Conservation (phyloP, 2,888 invertebrate species). For the Mechanitis mazaeus region DNA sequence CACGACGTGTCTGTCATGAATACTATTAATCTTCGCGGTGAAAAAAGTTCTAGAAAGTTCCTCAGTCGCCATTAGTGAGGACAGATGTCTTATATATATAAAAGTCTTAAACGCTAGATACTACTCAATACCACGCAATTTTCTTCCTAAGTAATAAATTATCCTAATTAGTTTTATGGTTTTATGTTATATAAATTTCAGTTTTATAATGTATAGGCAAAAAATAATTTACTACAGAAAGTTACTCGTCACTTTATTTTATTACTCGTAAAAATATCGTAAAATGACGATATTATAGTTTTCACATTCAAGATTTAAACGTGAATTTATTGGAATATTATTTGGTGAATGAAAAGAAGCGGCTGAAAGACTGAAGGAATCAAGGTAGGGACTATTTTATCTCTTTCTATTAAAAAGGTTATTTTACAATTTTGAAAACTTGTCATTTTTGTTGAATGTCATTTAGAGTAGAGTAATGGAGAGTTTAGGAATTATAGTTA, state of each 20-base stretch:
- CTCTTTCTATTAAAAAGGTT: no score
- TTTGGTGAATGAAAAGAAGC: no score
- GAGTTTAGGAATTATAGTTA: no score
- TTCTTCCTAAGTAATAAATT: background rate
- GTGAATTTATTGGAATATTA: no score
- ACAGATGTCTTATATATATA: constrained; percentile 18
- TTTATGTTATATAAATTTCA: background rate
- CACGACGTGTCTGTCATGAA: constrained; percentile 58
- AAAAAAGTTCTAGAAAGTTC: constrained; percentile 31
- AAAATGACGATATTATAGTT: constrained; percentile 19
- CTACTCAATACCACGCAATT: no score
- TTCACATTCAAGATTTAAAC: background rate
- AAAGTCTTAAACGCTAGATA: background rate
- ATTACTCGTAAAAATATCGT: constrained; percentile 25
- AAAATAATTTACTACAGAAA: constrained; percentile 20
- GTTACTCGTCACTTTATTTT: constrained; percentile 21
- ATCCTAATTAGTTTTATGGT: background rate
- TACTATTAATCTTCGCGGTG: constrained; percentile 57
- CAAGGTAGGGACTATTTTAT: no score
- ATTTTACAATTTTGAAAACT: no score
- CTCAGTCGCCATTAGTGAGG: constrained; percentile 27
- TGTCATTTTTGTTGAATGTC: no score
- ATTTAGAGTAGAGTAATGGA: no score
- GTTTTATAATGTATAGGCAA: constrained; percentile 9
- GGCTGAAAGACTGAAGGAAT: no score